Conservation (phyloP, 2,113 vertebrate genomes). For the Sphyrna mokarran region DNA sequence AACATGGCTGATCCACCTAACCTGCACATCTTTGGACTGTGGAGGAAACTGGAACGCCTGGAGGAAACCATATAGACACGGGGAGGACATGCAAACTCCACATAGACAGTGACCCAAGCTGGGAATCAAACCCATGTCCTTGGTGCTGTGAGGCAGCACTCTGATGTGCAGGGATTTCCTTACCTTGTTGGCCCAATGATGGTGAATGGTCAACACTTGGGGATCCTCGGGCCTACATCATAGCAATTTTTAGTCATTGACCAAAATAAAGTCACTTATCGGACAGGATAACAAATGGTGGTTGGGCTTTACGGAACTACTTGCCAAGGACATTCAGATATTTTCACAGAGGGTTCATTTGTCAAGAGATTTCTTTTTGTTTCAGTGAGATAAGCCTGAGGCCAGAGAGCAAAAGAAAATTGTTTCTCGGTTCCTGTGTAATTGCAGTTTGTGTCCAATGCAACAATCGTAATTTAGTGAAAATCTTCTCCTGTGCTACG, state of each 20-base stretch:
- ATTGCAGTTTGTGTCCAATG: neutral
- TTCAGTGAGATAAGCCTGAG: neutral
- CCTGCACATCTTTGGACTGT: no score
- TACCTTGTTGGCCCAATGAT: neutral
- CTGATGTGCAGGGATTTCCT: no score
- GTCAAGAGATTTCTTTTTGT: neutral
- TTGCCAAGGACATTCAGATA: neutral
- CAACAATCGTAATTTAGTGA: conserved; percentile 8
- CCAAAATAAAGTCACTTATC: neutral
- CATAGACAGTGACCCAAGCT: no score
- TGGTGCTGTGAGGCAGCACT: no score
- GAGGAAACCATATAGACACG: no score
- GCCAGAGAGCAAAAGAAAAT: neutral
- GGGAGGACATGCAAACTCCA: no score
- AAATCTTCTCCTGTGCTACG: neutral
- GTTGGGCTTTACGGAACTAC: neutral
- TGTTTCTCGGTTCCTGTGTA: neutral
- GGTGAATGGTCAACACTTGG: neutral
- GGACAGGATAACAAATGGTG: neutral
- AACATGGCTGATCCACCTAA: no score
- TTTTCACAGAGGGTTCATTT: neutral
- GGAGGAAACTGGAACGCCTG: no score
- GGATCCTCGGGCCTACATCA: neutral
- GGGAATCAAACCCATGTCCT: no score
- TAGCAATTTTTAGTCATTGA: neutral